Evolutionary conservation across 2,113 vertebrate species (phyloP).

Genomic region (Anser cygnoides): DNA sequence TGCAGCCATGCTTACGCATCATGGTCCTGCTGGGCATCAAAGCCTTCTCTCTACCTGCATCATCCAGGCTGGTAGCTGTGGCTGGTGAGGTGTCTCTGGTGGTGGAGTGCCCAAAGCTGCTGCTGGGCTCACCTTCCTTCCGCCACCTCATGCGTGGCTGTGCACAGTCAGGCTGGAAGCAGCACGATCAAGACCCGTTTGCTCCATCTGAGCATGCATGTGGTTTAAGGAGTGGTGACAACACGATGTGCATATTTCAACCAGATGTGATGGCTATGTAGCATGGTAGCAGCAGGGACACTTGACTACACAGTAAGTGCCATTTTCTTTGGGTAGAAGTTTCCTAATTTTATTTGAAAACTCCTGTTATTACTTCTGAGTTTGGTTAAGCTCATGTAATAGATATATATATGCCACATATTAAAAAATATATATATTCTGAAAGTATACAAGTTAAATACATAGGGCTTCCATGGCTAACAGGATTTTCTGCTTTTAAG

Average conservation of each 20-base stretch:
- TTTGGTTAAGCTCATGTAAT: background rate
- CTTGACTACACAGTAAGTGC: background rate
- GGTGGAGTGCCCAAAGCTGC: background rate
- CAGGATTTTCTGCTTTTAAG: background rate
- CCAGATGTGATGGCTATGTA: conserved; percentile 38
- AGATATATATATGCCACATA: background rate
- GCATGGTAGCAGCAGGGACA: conserved; percentile 10
- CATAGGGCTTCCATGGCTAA: background rate
- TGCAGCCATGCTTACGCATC: background rate
- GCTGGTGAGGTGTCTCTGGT: background rate
- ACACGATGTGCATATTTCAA: background rate
- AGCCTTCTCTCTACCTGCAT: background rate
- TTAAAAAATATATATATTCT: background rate
- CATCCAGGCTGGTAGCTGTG: background rate
- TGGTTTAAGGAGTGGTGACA: conserved; percentile 31
- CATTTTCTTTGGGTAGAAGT: conserved; percentile 7
- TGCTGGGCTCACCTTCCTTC: background rate
- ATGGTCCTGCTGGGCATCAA: rapidly evolving
- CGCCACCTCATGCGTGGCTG: background rate
- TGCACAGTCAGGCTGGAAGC: background rate
- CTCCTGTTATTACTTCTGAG: conserved; percentile 10
- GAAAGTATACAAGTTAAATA: background rate
- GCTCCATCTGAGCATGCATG: background rate
- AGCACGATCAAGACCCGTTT: background rate
- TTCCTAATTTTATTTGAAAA: conserved; percentile 28